Evolutionary conservation across 2,113 vertebrate genomes (phyloP).

Genomic region (Hypocryptadius cinnamomeus): DNA sequence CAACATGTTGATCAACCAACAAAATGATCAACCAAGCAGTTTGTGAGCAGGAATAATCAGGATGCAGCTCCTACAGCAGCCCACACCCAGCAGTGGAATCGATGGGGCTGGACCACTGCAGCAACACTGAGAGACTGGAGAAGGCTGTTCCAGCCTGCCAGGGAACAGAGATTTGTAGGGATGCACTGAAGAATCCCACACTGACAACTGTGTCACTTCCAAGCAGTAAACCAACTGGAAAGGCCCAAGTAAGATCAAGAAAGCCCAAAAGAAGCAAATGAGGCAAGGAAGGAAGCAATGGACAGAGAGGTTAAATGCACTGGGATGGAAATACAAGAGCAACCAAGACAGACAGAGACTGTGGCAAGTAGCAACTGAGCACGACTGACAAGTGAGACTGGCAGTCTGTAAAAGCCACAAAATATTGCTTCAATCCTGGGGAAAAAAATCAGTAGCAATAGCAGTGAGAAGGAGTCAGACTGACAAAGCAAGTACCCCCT

Average conservation of each 20-base stretch:
- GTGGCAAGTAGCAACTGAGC: background rate
- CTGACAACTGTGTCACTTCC: background rate
- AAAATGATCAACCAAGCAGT: background rate
- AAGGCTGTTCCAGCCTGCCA: background rate
- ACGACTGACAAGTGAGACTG: background rate
- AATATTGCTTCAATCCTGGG: background rate
- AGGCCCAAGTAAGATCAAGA: background rate
- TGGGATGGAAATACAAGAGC: background rate
- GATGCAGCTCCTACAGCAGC: background rate
- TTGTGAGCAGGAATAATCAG: background rate
- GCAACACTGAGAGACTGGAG: background rate
- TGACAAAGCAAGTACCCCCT: background rate
- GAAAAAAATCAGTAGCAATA: background rate
- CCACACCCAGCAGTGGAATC: background rate
- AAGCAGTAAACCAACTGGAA: background rate
- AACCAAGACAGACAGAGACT: background rate
- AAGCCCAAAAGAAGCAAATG: conserved; percentile 12
- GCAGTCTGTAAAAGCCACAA: background rate
- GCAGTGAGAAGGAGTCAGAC: background rate
- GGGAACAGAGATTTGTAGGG: background rate
- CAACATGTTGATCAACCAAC: background rate
- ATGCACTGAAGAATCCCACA: background rate
- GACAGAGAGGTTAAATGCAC: background rate
- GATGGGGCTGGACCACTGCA: background rate
- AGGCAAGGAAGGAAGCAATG: background rate